Evolutionary conservation across 2,797 vertebrate species (phyloP).

Genomic region (Hipposideros larvatus): DNA sequence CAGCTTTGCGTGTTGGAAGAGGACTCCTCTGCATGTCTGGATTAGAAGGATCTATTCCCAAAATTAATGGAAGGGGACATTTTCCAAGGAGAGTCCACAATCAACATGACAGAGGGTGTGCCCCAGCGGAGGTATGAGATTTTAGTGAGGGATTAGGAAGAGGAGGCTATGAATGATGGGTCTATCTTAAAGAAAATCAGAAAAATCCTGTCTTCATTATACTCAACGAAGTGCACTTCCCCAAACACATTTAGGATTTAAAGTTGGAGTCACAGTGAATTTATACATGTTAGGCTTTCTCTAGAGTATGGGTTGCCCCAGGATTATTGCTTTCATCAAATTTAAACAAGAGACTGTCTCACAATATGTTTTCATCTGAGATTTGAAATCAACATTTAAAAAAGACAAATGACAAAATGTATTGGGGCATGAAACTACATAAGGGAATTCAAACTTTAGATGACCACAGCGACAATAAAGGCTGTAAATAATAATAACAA

Average conservation of each 20-base stretch:
- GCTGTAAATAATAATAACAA: background rate
- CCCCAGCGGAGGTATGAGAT: background rate
- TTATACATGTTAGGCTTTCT: background rate
- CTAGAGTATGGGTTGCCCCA: background rate
- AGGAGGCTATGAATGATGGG: background rate
- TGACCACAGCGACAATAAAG: background rate
- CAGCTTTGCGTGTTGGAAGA: background rate
- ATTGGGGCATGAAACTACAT: background rate
- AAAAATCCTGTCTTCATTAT: background rate
- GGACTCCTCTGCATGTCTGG: background rate
- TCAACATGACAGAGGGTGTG: background rate
- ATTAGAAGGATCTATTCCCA: slow-evolving; percentile 52
- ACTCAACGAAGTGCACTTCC: background rate
- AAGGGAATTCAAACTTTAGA: slow-evolving; percentile 10
- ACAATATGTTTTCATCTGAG: background rate
- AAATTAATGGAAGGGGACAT: background rate
- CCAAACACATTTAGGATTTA: background rate
- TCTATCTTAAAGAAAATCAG: background rate
- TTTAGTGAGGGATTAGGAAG: background rate
- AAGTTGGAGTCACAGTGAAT: background rate
- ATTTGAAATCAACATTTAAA: slow-evolving; percentile 43
- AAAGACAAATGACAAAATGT: slow-evolving; percentile 52
- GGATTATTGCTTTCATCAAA: background rate
- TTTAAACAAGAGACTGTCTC: background rate
- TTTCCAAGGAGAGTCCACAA: slow-evolving; percentile 36